A percentile compares a stretch with the other conserved stretches of the same genome.
Conservation (phyloP, 2,797 vertebrate species). For the Gastrophryne carolinensis region DNA sequence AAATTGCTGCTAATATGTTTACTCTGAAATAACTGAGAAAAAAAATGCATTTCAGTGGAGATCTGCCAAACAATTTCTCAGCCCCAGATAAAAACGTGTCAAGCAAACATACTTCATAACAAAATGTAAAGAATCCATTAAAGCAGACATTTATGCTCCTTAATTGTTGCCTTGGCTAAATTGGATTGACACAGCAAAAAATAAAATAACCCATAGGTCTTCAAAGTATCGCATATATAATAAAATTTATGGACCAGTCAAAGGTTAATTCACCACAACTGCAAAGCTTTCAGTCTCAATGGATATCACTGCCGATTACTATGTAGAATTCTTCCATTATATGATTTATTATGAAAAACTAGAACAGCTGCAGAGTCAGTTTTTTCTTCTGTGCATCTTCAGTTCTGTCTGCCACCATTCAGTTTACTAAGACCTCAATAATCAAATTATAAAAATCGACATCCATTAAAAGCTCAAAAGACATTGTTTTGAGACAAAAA, state of each 20-base stretch:
- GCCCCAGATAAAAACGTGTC: background rate
- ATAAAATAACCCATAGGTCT: slow-evolving; percentile 38
- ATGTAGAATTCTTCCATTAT: slow-evolving; percentile 33
- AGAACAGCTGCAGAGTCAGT: background rate
- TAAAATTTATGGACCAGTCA: slow-evolving; percentile 43
- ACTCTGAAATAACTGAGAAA: background rate
- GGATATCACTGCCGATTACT: slow-evolving; percentile 32
- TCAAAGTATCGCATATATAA: slow-evolving; percentile 37
- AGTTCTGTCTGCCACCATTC: background rate
- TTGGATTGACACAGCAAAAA: slow-evolving; percentile 37
- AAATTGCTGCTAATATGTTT: background rate
- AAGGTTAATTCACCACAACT: slow-evolving; percentile 41
- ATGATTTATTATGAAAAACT: slow-evolving; percentile 34
- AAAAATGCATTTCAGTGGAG: background rate
- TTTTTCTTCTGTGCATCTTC: background rate
- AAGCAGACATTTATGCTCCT: slow-evolving; percentile 34
- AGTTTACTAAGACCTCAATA: background rate
- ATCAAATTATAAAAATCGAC: background rate
- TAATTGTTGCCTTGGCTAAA: slow-evolving; percentile 43
- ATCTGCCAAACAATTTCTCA: slow-evolving; percentile 7
- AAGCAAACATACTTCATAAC: slow-evolving; percentile 11
- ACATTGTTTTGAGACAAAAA: background rate
- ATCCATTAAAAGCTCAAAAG: background rate
- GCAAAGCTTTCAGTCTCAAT: slow-evolving; percentile 44
- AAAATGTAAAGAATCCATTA: slow-evolving; percentile 39